phyloP scores from a whole-genome alignment of 2,888 invertebrate species.

The Camponotus fellah region DNA sequence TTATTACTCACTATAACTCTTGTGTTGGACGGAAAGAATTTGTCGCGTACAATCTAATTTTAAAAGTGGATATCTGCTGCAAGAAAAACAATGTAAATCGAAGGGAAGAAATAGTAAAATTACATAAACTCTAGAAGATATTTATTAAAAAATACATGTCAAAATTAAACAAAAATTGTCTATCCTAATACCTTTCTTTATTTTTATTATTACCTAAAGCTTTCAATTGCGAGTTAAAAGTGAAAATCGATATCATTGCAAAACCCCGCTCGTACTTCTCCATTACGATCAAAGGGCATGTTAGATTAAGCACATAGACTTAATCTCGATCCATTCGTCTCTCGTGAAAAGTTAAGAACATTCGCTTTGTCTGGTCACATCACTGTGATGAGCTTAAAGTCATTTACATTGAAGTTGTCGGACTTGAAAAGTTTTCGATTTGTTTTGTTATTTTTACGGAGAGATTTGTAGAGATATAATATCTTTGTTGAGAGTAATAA shows the following conservation, averaged over 20 bases:
- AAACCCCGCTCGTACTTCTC: background rate
- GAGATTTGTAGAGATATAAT: background rate
- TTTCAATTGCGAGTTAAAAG: background rate
- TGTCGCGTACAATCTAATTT: constrained; percentile 4
- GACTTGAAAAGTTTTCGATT: constrained; percentile 9
- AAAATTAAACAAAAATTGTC: background rate
- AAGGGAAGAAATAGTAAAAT: background rate
- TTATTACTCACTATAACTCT: constrained; percentile 47
- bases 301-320: background rate
- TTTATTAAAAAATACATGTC: background rate
- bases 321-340: background rate
- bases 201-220: background rate
- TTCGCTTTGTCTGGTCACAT: constrained; percentile 29
- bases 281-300: background rate
- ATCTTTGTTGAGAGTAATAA: background rate
- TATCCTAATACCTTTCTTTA: background rate
- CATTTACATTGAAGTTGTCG: constrained; percentile 24
- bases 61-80: constrained; percentile 9
- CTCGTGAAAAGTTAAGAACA: background rate
- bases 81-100: background rate
- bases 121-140: background rate
- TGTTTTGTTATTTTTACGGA: background rate
- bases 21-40: constrained; percentile 33
- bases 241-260: background rate
- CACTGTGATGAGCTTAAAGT: constrained; percentile 33